Conservation (phyloP, 1,140 invertebrate species). For the Euschistus heros region DNA sequence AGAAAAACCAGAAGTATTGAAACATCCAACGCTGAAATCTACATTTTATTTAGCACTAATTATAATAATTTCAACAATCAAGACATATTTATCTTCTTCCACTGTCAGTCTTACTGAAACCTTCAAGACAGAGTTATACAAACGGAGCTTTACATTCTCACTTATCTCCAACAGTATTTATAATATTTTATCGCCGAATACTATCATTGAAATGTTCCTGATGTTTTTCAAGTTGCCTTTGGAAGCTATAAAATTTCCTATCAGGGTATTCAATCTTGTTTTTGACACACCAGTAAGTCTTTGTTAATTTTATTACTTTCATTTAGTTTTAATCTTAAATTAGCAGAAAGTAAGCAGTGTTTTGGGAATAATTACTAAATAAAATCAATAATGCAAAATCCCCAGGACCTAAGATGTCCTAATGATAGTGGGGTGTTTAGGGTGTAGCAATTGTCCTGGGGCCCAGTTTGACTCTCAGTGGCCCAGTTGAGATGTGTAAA, state of each 20-base stretch:
- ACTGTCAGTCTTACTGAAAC: slow-evolving; percentile 28
- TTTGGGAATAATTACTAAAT: too few relatives aligned
- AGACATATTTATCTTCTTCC: not conserved
- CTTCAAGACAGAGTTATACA: slow-evolving; percentile 30
- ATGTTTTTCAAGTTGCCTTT: not conserved
- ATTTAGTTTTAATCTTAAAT: too few relatives aligned
- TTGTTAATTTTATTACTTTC: too few relatives aligned
- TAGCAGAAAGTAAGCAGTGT: too few relatives aligned
- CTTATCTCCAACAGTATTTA: not conserved
- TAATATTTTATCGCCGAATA: slow-evolving; percentile 1
- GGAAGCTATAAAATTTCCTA: not conserved
- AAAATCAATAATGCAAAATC: too few relatives aligned
- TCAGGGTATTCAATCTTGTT: not conserved
- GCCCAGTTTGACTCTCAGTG: too few relatives aligned
- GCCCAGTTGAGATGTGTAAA: too few relatives aligned
- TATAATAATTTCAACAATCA: not conserved
- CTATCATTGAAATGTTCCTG: not conserved
- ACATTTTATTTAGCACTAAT: not conserved
- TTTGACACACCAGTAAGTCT: slow-evolving; percentile 3
- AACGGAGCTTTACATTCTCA: slow-evolving; percentile 26
- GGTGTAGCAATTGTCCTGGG: too few relatives aligned
- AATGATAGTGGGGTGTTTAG: too few relatives aligned
- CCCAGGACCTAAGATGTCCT: too few relatives aligned
- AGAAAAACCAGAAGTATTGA: slow-evolving; percentile 52
- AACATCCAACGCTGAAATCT: slow-evolving; percentile 38